Evolutionary conservation across 2,113 vertebrate genomes (phyloP), one percentile per base, ranked within the genome.

Genomic region (Dipodomys spectabilis): DNA sequence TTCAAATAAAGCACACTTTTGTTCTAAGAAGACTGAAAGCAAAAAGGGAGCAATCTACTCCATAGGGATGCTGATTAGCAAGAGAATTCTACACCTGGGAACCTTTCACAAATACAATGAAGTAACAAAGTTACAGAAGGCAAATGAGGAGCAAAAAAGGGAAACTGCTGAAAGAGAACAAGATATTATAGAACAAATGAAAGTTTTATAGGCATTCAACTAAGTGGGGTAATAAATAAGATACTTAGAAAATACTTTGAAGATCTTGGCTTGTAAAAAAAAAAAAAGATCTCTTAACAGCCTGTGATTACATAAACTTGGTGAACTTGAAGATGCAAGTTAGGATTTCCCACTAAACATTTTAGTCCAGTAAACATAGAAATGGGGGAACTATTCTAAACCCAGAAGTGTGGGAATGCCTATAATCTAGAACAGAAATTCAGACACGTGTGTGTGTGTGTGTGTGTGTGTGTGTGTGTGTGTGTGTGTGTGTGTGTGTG

Each of bases 51-150:
- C 93, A 90, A 88, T 93, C 79, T 64, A 32, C 60, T 10, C 53
- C 71, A 82, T 8, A 49, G 74, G 78, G 71, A 60, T 25, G 80
- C 13, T 89, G 87, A 82, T 89, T 74, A 88, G 78, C 49, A 81
- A 86, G 73, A 85, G 86, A 96, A 96, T 94, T 92, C 44, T 80
- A 95, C 67, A 88, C 44, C 85, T 82, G 75, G 92, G 82, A 95
- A 85, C 90, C 82, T 91, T 93, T 96, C 90, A 71, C 93, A 71
- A 84, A 68, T 82, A 82, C 23, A 82, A 77, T 44, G 71, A 62
- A 81, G 49, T 32, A 93, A 69, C 73, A 60, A 90, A 87, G 39
- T 39, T 65, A 60, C 49, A 85, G 49, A 94, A 7, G 84, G 68
- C 82, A 94, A 75, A 91, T 0, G 2, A 78, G 28, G 64, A 57